Conservation (phyloP, 2,888 invertebrate species). For the Cheilosia soror region DNA sequence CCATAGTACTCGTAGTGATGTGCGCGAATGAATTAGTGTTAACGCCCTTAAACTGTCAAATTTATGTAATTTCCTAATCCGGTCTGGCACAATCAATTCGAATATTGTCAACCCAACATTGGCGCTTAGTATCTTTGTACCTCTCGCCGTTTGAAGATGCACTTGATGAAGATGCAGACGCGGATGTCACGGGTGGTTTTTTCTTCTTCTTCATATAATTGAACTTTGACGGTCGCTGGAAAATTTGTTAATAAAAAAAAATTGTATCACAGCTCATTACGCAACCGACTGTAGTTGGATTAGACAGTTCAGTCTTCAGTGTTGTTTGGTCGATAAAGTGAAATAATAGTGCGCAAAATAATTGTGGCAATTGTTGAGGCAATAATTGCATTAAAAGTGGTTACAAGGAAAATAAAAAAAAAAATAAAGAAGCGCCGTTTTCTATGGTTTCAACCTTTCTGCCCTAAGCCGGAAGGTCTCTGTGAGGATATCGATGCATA, state of each 20-base stretch:
- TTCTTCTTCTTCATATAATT: conserved; percentile 23
- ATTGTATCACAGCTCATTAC: conserved; percentile 36
- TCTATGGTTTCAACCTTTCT: conserved; percentile 28
- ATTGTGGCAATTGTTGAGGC: conserved; percentile 10
- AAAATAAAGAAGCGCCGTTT: conserved; percentile 5
- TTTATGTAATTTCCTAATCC: conserved; percentile 33
- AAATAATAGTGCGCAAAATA: conserved; percentile 17
- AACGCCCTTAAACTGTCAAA: conserved; percentile 11
- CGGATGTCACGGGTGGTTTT: conserved; percentile 36
- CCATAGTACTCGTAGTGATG: neutral
- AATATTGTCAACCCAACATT: conserved; percentile 11
- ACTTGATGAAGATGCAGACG: conserved; percentile 42
- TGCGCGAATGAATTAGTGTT: conserved; percentile 7
- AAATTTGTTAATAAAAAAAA: neutral
- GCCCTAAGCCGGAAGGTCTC: neutral
- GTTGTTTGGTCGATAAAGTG: conserved; percentile 64
- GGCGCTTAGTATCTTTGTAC: conserved; percentile 32
- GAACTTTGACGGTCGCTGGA: neutral
- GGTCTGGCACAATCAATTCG: neutral
- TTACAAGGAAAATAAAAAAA: neutral
- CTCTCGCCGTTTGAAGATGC: conserved; percentile 59
- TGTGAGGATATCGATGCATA: conserved; percentile 30
- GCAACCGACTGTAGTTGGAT: conserved; percentile 22
- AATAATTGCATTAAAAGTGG: conserved; percentile 38
- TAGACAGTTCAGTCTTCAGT: neutral